Evolutionary conservation across 2,888 invertebrate species (phyloP).

Genomic region (Antheraea yamamai): DNA sequence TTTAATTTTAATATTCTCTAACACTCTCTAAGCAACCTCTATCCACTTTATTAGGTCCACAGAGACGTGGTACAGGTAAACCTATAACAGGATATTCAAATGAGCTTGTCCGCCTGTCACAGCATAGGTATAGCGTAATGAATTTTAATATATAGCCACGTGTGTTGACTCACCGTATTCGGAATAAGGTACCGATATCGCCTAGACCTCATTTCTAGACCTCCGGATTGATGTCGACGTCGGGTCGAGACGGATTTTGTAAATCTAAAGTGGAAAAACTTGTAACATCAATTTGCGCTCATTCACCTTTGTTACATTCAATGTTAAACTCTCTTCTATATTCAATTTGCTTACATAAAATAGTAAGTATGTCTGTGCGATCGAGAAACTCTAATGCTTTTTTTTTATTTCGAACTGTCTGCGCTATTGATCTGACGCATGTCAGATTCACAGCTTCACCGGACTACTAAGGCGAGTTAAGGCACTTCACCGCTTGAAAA

Average conservation of each 20-base stretch:
- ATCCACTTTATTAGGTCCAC: constrained; percentile 8
- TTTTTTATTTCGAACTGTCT: too few species aligned
- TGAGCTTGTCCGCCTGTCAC: constrained; percentile 25
- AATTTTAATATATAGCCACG: constrained; percentile 37
- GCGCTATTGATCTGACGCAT: too few species aligned
- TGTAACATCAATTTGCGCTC: background rate
- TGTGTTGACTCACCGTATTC: constrained; percentile 24
- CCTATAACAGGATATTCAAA: constrained; percentile 22
- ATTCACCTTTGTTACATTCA: background rate
- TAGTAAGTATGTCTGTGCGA: too few species aligned
- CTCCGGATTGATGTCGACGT: background rate
- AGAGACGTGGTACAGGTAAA: constrained; percentile 17
- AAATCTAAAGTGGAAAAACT: background rate
- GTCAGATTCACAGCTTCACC: too few species aligned
- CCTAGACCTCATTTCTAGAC: constrained; percentile 38
- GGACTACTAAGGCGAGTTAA: too few species aligned
- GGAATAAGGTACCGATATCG: constrained; percentile 24
- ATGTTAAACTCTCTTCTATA: background rate
- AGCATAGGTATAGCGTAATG: constrained; percentile 31
- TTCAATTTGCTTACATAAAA: background rate
- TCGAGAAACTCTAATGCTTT: too few species aligned
- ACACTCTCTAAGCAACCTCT: background rate
- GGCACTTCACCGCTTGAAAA: too few species aligned
- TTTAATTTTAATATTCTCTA: background rate
- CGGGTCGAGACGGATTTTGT: background rate